phyloP scores from a whole-genome alignment of 2,888 invertebrate species.

The Yponomeuta malinellus region DNA sequence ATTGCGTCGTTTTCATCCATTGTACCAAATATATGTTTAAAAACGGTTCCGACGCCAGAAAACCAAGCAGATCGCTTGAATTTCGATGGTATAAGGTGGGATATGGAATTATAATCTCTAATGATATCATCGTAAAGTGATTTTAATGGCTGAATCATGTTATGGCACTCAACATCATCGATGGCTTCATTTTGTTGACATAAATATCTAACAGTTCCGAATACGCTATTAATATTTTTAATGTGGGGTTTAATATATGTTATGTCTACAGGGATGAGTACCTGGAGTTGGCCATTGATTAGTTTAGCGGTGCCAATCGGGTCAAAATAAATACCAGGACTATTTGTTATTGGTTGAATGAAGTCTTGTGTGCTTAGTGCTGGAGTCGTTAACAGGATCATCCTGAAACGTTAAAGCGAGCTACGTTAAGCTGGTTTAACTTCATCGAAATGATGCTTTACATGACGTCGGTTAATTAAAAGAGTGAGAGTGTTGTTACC shows the following conservation, averaged over 20 bases:
- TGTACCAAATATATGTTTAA: slow-evolving; percentile 29
- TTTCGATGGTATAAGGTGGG: slow-evolving; percentile 20
- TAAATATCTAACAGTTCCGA: slow-evolving; percentile 18
- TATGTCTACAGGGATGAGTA: slow-evolving; percentile 24
- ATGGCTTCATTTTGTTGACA: slow-evolving; percentile 20
- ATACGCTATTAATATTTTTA: slow-evolving; percentile 21
- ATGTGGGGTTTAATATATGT: slow-evolving; percentile 23
- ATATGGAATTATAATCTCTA: slow-evolving; percentile 22
- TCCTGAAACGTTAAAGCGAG: slow-evolving; percentile 13
- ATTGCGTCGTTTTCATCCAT: slow-evolving; percentile 26
- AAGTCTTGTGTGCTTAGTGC: slow-evolving; percentile 5
- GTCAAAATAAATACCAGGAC: slow-evolving; percentile 25
- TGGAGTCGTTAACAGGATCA: slow-evolving; percentile 10
- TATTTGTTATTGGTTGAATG: not conserved
- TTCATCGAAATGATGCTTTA: slow-evolving; percentile 23
- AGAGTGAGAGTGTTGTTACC: slow-evolving; percentile 25
- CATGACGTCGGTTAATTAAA: slow-evolving; percentile 25
- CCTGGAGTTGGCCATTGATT: slow-evolving; percentile 18
- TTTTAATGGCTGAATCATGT: slow-evolving; percentile 19
- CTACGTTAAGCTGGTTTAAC: slow-evolving; percentile 19
- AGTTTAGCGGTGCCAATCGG: slow-evolving; percentile 24
- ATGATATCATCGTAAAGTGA: slow-evolving; percentile 17
- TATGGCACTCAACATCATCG: slow-evolving; percentile 16
- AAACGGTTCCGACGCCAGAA: slow-evolving; percentile 22
- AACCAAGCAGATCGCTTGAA: slow-evolving; percentile 25